Base-by-base conservation (phyloP, 2,888 invertebrate genomes). In the Odontothrips loti region DNA sequence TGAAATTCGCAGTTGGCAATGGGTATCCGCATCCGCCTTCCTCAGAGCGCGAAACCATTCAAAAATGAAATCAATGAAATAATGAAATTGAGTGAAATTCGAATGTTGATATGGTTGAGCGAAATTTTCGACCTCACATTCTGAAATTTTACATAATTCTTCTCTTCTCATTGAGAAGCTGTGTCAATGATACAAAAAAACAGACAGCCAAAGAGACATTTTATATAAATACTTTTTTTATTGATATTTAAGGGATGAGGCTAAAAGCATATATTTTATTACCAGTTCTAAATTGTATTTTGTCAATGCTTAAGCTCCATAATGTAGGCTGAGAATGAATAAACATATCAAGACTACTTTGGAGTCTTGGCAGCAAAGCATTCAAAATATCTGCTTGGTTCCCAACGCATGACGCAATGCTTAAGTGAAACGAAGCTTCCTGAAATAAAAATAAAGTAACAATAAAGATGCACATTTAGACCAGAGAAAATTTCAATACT, bases 351-450 rank as follows among this genome's bases (percentile, higher is more conserved):
- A 90, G 85, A 80, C 86, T 86, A 15, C 86, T 83, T 85, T 90
- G 90, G n/a, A 94, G 86, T 58, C 88, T 84, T 0, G 90, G 87
- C 82, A 92, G 85, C 82, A 90, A 85, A 48, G 85, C 83, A 80
- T 86, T 87, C 17, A 94, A 85, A 82, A 89, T 86, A 34, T 87
- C 85, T 84, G 90, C 89, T 83, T 90, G 88, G 87, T 95, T 91
- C 0, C 95, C 95, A 81, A 92, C 88, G 82, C 92, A 90, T 95
- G 96, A 97, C 17, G 93, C 89, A 83, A 96, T 89, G 86, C 96
- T 96, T 85, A 95, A 90, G 86, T 97, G 97, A 88, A 94, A 95
- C 2, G 94, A 94, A 29, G 95, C 93, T 86, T 94, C 90, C 95
- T 96, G 87, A 90, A 90, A 84, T 85, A 86, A 86, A 83, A 75